These are phyloP conservation scores for Melieria omissa DNA, from an alignment of 2,888 invertebrate genomes.

Conservation along the genomic window DNA sequence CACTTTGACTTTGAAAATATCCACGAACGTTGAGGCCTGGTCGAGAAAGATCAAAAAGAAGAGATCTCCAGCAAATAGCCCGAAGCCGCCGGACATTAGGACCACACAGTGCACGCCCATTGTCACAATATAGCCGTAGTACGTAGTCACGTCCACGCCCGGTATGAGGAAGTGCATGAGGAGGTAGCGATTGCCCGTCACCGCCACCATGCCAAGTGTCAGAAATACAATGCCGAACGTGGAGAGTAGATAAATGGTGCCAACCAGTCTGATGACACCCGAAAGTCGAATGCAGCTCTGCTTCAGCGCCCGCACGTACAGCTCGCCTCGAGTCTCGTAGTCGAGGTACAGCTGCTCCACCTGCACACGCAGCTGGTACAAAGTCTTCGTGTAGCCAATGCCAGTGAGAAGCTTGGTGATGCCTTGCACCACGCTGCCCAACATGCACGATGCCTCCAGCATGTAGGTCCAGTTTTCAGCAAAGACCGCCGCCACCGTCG, in stretches of 20 bases:
- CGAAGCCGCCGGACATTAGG: conserved; percentile 42
- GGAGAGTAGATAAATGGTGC: conserved; percentile 18
- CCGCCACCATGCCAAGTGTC: conserved; percentile 20
- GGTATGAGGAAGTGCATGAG: conserved; percentile 52
- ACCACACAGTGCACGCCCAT: conserved; percentile 40
- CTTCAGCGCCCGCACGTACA: conserved; percentile 37
- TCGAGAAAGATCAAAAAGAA: conserved; percentile 42
- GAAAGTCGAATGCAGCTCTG: conserved; percentile 27
- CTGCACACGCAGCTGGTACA: conserved; percentile 30
- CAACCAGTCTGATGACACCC: conserved; percentile 27
- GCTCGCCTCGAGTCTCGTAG: conserved; percentile 39
- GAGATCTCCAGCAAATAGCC: conserved; percentile 50
- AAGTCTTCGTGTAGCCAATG: conserved; percentile 8
- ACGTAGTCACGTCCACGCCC: conserved; percentile 42
- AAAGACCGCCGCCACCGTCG: conserved; percentile 40
- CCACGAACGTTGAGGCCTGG: conserved; percentile 46
- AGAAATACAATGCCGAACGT: conserved; percentile 21
- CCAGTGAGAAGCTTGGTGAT: conserved; percentile 42
- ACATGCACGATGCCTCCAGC: conserved; percentile 46
- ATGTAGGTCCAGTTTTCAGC: conserved; percentile 43
- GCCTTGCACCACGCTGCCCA: conserved; percentile 49
- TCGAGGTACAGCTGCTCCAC: conserved; percentile 40
- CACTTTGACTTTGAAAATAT: conserved; percentile 48
- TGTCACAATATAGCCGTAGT: conserved; percentile 44
- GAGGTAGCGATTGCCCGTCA: conserved; percentile 39